Base-by-base conservation (phyloP, 2,797 vertebrate species). In the Epinephelus awoara region DNA sequence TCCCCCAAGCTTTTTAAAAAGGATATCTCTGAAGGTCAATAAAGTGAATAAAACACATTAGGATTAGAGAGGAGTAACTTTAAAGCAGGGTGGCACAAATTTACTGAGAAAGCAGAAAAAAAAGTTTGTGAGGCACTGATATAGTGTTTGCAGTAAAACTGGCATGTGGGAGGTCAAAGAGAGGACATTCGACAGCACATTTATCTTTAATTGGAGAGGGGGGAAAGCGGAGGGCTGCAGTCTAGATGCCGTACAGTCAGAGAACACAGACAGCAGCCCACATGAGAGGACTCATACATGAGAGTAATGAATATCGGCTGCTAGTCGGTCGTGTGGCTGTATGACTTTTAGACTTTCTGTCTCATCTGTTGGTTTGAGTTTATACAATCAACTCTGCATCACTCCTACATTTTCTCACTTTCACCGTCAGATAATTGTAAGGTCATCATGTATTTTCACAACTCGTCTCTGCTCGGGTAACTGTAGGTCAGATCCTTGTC, bases 161-260 rank as follows among this genome's bases (percentile, higher is more conserved):
- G 54, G 74, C 8, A 14, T 15, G 27, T 8, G 21, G 42, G 74
- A 73, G 89, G 91, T 88, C 87, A 90, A 13, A 79, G 75, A 87
- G 75, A 86, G 88, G 88, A 87, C 88, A 57, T 19, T 67, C 38
- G 8, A 75, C 81, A 69, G 82, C 64, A 75, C 77, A 61, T 72
- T 72, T 80, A 81, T 79, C 87, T 85, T 77, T 79, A 87, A 89
- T 88, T 81, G 83, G 79, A 85, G 34, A 46, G 73, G 27, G 52
- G 74, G 73, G 58, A 6, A 61, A 61, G 59, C 58, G 58, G 71
- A 54, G 67, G 56, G 61, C 74, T 13, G 68, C 67, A 77, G 79
- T 59, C 72, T 56, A 25, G 59, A 66, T 72, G 55, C 25, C 2
- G 4, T 2, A 50, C 38, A 34, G 34, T 34, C 34, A 4, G 23